Base-by-base conservation (phyloP, 2,113 vertebrate species). In the Scomber scombrus region DNA sequence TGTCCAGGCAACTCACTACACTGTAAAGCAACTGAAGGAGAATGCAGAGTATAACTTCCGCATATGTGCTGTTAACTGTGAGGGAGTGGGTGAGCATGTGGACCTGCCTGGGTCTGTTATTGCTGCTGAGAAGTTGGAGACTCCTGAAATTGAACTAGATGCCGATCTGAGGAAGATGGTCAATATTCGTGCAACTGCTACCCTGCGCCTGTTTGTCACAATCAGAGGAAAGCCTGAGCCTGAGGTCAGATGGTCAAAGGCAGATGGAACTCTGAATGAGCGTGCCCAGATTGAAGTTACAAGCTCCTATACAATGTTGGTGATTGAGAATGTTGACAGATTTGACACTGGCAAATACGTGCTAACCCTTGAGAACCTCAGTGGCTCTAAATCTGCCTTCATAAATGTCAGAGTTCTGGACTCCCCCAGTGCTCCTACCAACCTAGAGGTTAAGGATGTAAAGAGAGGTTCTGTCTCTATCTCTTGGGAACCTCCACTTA, bases 111-210 rank as follows among this genome's bases (percentile, higher is more conserved):
- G 95, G 55, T 93, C 97, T 70, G 95, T 99, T 46, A 68, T 96
- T 80, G 97, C 96, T 71, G 94, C 95, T 31, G 98, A 99, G 52
- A 99, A 97, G 83, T 75, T 95, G 23, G 97, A 99, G 84, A 94
- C 97, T 78, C 98, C 98, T 93, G 98, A 99, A 94, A 97, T 99
- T 89, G 98, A 99, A 93, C 94, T 99, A 31, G 98, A 97, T 92
- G 96, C 97, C 56, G 97, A 99, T 67, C 95, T 99, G 45, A 96
- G 98, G 85, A 99, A 99, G 92, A 95, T 98, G 85, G 97, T 99
- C 23, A 96, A 94, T 78, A 79, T 99, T 26, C 96, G 97, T 83
- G 97, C 98, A 26, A 95, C 96, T 71, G 94, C 96, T 74, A 97
- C 96, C 26, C 89, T 99, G 49, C 96, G 98, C 58, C 93, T 99